Base-by-base conservation (phyloP, 2,113 vertebrate species). In the Excalfactoria chinensis region DNA sequence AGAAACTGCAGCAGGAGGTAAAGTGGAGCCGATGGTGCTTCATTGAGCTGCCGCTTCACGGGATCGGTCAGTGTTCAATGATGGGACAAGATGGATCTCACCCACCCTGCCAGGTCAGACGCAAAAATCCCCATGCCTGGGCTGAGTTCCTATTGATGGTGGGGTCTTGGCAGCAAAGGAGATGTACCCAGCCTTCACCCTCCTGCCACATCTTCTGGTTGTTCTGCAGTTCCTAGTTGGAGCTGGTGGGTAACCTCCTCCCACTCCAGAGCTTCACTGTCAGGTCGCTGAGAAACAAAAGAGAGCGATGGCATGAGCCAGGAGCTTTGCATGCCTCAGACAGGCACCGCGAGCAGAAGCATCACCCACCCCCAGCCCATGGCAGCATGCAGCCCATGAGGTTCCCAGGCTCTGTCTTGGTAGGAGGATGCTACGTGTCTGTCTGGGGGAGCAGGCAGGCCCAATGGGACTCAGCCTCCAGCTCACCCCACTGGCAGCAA, bases 231-330 rank as follows among this genome's bases (percentile, higher is more conserved):
- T 95, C 89, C 93, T 97, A 97, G 93, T 86, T 95, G 5, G 93
- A 96, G 86, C 93, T 86, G 2, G 92, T 6, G 6, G 96, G 97
- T 28, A 97, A 75, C 79, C 97, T 96, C 95, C 98, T 97, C 16
- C 91, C 77, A 5, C 96, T 97, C 99, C 99, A 99, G 96, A 99
- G 97, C 98, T 99, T 99, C 98, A 99, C 99, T 14, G 98, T 99
- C 98, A 98, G 98, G 98, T 99, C 99, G 7, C 99, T 99, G 98
- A 76, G 92, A 64, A 96, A 53, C 80, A 88, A 96, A 95, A 62
- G 79, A 95, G 91, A 85, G 82, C 92, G 86, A 92, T 6, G 20
- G 60, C 2, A 37, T 93, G 91, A 95, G 70, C 62, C 62, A 28
- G 40, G 62, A 35, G 60, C 53, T 10, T 13, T 3, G 1, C 26